Base-by-base conservation (phyloP, 2,888 invertebrate species). In the Colletes collaris region DNA sequence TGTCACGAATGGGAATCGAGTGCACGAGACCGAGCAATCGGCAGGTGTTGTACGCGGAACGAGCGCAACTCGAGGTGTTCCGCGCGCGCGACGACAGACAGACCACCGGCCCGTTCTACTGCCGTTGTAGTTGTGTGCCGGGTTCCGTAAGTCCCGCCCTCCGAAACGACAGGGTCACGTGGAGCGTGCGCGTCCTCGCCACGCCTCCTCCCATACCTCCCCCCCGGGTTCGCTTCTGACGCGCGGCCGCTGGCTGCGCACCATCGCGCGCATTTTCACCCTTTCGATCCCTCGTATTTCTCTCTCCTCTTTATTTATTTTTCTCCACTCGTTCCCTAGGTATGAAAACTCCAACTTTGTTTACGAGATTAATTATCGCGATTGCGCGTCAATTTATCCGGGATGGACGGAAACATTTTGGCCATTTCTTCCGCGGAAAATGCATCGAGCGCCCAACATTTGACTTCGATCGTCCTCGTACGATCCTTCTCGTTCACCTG, bases 141-240 rank as follows among this genome's bases (percentile, higher is more conserved):
- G 82, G 77, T 86, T 79, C 77, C 49, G 83, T 66, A 87, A 89
- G 90, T 87, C 89, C 89, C 91, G 91, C 91, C 92, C 87, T 82
- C 85, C 81, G 68, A 70, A 82, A 83, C 77, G 85, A 86, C 83
- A 81, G 82, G 85, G 73, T 88, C 89, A 88, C 88, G 90, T 89
- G 89, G 91, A 90, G 91, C 77, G 88, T 91, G 91, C 90, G 90
- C 90, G 85, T 70, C 79, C 67, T 78, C 66, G 86, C 88, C 90
- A 89, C 91, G 90, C 92, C 90, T 84, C 83, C 85, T 52, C 53
- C 78, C 55, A 67, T 76, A 71, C 79, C 62, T 69, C 60, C 76
- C 71, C 70, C 62, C 67, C 67, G 60, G 66, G 68, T 65, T 64
- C 73, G 73, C 66, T 50, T 56, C 62, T 74, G 49, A 66, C 56